Base-by-base conservation (phyloP, 2,113 vertebrate genomes). In the Balaeniceps rex region DNA sequence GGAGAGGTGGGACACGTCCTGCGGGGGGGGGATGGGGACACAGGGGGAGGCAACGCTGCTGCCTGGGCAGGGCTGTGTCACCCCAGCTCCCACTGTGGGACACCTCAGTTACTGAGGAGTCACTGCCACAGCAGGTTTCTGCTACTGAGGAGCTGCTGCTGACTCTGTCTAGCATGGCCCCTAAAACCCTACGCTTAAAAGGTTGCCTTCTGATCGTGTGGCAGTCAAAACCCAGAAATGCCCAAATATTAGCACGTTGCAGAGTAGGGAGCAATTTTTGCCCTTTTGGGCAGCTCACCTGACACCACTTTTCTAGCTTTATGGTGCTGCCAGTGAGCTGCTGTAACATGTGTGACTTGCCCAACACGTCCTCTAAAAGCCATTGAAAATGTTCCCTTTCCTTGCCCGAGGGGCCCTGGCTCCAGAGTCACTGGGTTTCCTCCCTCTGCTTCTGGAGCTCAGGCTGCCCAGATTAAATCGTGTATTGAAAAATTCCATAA, bases 401-500 rank as follows among this genome's bases (percentile, higher is more conserved):
- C 81, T 94, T 87, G 91, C 89, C 87, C 0, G 24, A 88, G 78
- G 95, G 81, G 36, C 46, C 24, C 84, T 95, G 89, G 81, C 84
- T 95, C 71, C 70, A 69, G 84, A 94, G 82, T 83, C 1, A 1
- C 51, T 70, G 91, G 34, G 81, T 82, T 94, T 95, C 83, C 87
- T 95, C 87, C 70, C 51, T 93, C 58, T 66, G 74, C 89, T 94
- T 95, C 87, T 89, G 84, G 81, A 96, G 91, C 91, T 93, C 58
- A 42, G 78, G 91, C 94, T 92, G 84, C 91, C 38, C 46, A 74
- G 84, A 93, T 86, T 91, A 83, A 96, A 88, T 79, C 47, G 3
- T 58, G 75, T 58, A 94, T 87, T 97, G 95, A 96, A 97, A 95
- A 96, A 95, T 93, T 94, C 93, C 94, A 69, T 85, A 79, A 64